Percentiles rank a stretch among this genome's conserved stretches.
phyloP scores from a whole-genome alignment of 2,888 invertebrate species.

The Tenthredo notha region DNA sequence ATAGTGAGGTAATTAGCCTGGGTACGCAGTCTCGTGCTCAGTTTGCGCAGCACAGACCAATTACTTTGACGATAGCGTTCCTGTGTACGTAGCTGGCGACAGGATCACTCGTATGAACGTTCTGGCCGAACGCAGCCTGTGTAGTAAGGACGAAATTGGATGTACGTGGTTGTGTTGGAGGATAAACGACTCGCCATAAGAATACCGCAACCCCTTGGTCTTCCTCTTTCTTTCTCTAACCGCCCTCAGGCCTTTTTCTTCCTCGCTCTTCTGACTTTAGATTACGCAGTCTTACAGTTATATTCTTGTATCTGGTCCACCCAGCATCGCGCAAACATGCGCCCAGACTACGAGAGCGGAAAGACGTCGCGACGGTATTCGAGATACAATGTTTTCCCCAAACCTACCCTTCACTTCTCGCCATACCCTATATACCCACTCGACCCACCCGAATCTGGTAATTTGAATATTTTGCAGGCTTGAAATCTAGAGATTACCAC shows the following conservation, averaged over 20 bases:
- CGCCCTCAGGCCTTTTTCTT: neutral
- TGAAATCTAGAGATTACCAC: slow-evolving; percentile 31
- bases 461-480: slow-evolving; percentile 30
- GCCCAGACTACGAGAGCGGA: neutral
- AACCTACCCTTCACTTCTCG: neutral
- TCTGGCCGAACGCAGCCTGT: neutral
- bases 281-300: slow-evolving; percentile 23
- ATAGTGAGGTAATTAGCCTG: neutral
- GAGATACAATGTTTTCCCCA: neutral
- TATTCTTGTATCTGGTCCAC: slow-evolving; percentile 19
- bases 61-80: slow-evolving; percentile 5
- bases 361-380: neutral
- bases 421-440: neutral
- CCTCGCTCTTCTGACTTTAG: slow-evolving; percentile 5
- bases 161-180: slow-evolving; percentile 2
- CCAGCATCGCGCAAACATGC: slow-evolving; percentile 13
- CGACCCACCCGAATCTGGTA: slow-evolving; percentile 14
- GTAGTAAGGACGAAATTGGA: slow-evolving; percentile 32
- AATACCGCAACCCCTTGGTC: slow-evolving; percentile 17
- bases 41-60: slow-evolving; percentile 3
- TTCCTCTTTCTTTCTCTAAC: neutral
- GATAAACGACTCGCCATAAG: slow-evolving; percentile 41
- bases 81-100: slow-evolving; percentile 30
- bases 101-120: slow-evolving; percentile 6
- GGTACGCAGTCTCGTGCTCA: neutral